Base-by-base conservation (phyloP, 2,797 vertebrate species). In the Alouatta caraya region DNA sequence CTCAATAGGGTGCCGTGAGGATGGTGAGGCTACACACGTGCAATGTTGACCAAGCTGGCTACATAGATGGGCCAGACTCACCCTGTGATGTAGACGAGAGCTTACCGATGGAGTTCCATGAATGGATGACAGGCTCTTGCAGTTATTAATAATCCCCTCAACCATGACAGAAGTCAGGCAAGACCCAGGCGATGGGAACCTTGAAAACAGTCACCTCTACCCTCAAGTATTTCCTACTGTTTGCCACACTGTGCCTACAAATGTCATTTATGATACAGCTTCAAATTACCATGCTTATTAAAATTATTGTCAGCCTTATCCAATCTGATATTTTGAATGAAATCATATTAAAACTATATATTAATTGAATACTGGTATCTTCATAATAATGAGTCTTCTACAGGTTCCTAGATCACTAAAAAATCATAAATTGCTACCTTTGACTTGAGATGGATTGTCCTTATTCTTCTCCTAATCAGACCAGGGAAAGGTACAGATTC, bases 11-110 rank as follows among this genome's bases (percentile, higher is more conserved):
- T 26, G 17, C 57, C 5, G 10, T 14, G 48, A 26, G n/a, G 9
- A 33, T 19, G 4, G 19, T 50, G 46, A 64, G 44, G 50, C 12
- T 33, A 48, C 0, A 14, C 13, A 0, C 8, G 39, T 21, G 3
- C 0, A 5, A 44, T 50, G 33, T 21, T 50, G 37, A 26, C 12
- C 46, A 42, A 50, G 14, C 5, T 13, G 57, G 57, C 28, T 21
- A 6, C 14, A 21, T 5, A 1, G 44, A 22, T 13, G 26, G 39
- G 28, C 17, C n/a, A 80, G 59, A 13, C 9, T 50, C 39, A 10
- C 12, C 12, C 52, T 64, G 37, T 11, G 17, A 64, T 48, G 37
- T 12, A 8, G 70, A 5, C 13, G 26, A n/a, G 55, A 64, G n/a
- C 26, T 76, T 50, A 28, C 44, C 50, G 57, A 57, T 8, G 4